Evolutionary conservation across 2,113 vertebrate species (phyloP), one percentile per base, ranked within the genome.

Genomic region (Paracanthobrama guichenoti): DNA sequence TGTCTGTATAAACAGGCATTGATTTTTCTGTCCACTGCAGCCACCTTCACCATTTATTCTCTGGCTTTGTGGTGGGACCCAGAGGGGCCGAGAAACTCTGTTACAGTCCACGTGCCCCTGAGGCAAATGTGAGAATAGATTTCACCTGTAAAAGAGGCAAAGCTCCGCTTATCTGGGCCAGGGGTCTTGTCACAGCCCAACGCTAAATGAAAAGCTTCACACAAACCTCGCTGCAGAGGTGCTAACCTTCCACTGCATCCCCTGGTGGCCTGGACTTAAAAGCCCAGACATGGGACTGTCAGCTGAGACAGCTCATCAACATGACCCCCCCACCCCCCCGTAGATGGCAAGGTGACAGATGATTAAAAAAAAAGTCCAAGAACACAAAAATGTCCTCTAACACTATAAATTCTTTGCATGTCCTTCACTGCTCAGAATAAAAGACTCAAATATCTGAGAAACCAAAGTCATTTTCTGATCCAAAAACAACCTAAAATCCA

Each of bases 1-100:
- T 95, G 96, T 98, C 97, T 99, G 97, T 98, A 97, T 98, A 98
- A 98, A 96, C 96, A 97, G 96, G 96, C 97, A 99, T 99, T 98
- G 98, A 99, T 99, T 99, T 98, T 99, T 96, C 97, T 99, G 98
- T 99, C 98, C 93, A 95, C 96, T 93, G 91, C 95, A 96, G 96
- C 96, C 96, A 97, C 96, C 96, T 97, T 95, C 93, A 95, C 97
- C 96, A 98, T 99, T 99, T 97, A 98, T 99, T 97, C 97, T 98
- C 96, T 94, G 79, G 96, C 96, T 97, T 97, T 97, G 97, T 95
- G 96, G 97, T 97, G 94, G 95, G 95, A 95, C 96, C 97, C 97
- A 95, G 95, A 94, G 96, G 96, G 97, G 96, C 96, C 95, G 93
- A 98, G 97, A 98, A 99, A 98, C 98, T 98, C 97, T 98, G 96